A percentile compares a stretch with the other conserved stretches of the same genome.
phyloP scores from a whole-genome alignment of 2,888 invertebrate species.

The Abrostola triplasia region DNA sequence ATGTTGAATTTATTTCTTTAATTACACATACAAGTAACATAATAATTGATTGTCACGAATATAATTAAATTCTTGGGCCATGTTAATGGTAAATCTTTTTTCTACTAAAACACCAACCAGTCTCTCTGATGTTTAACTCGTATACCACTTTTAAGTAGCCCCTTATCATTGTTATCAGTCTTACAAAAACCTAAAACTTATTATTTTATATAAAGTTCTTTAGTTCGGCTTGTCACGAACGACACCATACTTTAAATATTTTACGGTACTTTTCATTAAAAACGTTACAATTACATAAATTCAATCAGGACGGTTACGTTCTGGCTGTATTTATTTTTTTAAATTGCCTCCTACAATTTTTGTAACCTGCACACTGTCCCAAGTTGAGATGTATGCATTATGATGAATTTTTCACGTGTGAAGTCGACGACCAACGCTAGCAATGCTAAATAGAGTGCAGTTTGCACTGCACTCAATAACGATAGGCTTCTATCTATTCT shows the following conservation, averaged over 20 bases:
- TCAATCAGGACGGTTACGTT: neutral
- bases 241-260: constrained; percentile 7
- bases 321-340: too few relatives aligned
- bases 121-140: constrained; percentile 8
- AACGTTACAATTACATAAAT: neutral
- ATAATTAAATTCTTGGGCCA: constrained; percentile 10
- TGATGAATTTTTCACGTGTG: too few relatives aligned
- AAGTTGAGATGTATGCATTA: too few relatives aligned
- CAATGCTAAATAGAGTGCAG: too few relatives aligned
- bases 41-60: constrained; percentile 23
- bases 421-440: too few relatives aligned
- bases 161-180: neutral
- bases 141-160: constrained; percentile 13
- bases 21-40: constrained; percentile 9
- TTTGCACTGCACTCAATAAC: constrained; percentile 22
- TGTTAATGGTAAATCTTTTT: neutral
- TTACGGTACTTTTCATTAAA: constrained; percentile 5
- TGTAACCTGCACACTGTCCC: too few relatives aligned
- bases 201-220: neutral
- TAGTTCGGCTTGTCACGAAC: constrained; percentile 1
- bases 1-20: constrained; percentile 29
- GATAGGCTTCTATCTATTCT: too few relatives aligned
- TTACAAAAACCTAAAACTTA: neutral
- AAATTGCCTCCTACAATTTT: too few relatives aligned
- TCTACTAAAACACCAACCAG: neutral